Percentiles rank a stretch among this genome's conserved stretches.
Evolutionary conservation across 2,797 vertebrate genomes (phyloP).

Genomic region (Chelon auratus): DNA sequence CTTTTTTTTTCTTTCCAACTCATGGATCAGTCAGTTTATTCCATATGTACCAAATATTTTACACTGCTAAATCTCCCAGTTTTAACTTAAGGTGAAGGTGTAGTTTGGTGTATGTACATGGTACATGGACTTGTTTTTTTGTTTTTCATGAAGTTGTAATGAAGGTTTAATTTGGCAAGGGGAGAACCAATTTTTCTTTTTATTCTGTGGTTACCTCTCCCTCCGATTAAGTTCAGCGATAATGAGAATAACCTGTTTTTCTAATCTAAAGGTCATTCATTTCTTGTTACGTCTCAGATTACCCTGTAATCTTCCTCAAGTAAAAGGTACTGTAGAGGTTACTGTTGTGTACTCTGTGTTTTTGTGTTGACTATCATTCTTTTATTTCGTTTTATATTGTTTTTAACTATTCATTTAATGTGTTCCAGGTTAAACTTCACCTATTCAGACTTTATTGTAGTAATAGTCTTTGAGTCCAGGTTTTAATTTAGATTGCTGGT

Average conservation of each 20-base stretch:
- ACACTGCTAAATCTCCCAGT: background rate
- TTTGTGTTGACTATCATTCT: background rate
- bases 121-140: constrained; percentile 13
- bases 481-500: no score
- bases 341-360: background rate
- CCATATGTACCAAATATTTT: constrained; percentile 30
- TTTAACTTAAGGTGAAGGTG: constrained; percentile 19
- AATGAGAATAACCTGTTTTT: constrained; percentile 44
- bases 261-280: constrained; percentile 25
- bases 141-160: constrained; percentile 25
- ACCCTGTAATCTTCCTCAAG: constrained; percentile 43
- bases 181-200: constrained; percentile 13
- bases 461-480: no score
- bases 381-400: background rate
- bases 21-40: constrained; percentile 17
- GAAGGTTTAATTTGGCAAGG: constrained; percentile 30
- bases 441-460: no score
- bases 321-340: constrained; percentile 53
- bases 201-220: constrained; percentile 16
- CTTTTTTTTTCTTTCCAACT: background rate
- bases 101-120: constrained; percentile 11
- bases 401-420: background rate
- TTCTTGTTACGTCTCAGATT: constrained; percentile 39
- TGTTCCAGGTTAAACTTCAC: background rate
- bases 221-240: constrained; percentile 27